These are phyloP conservation scores for Tenualosa thibaudeaui DNA, from an alignment of 2,797 vertebrate genomes.

Conservation along the genomic window DNA sequence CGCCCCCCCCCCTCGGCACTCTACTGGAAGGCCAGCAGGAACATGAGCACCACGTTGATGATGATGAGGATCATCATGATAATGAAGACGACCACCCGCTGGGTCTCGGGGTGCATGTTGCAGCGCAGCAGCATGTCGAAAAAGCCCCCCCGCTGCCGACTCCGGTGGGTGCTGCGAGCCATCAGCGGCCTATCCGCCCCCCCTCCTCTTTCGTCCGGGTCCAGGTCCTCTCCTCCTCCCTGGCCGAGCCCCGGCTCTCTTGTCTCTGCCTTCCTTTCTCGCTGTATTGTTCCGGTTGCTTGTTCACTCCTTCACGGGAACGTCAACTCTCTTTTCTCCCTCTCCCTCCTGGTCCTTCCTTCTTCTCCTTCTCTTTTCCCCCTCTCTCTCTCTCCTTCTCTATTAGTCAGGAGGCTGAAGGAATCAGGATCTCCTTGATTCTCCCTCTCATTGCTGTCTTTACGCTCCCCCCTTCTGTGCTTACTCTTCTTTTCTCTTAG, in stretches of 20 bases:
- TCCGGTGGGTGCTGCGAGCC: constrained; percentile 76
- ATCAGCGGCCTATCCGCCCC: constrained; percentile 52
- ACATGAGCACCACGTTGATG: constrained; percentile 96
- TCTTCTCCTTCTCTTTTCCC: not conserved
- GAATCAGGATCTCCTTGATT: not conserved
- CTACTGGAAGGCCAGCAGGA: constrained; percentile 94
- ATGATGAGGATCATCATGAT: constrained; percentile 95
- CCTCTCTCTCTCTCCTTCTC: not conserved
- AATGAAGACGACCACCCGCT: constrained; percentile 91
- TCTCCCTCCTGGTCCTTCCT: not conserved
- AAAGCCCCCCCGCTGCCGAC: constrained; percentile 75
- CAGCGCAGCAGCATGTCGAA: constrained; percentile 86
- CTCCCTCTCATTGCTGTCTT: not conserved
- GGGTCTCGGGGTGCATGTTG: constrained; percentile 92
- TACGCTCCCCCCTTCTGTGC: not conserved
- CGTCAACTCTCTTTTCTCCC: not conserved
- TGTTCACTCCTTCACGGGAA: not conserved
- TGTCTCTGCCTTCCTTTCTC: not conserved
- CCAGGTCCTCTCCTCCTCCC: constrained; percentile 39
- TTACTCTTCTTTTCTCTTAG: not conserved
- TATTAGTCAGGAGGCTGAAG: constrained; percentile 5
- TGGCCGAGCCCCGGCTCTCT: constrained; percentile 29
- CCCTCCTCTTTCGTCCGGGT: constrained; percentile 25
- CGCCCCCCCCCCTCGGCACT: not conserved
- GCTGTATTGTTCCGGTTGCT: not conserved